phyloP scores from a whole-genome alignment of 35 echinoderm and acorn worm genomes.

The Apostichopus japonicus region DNA sequence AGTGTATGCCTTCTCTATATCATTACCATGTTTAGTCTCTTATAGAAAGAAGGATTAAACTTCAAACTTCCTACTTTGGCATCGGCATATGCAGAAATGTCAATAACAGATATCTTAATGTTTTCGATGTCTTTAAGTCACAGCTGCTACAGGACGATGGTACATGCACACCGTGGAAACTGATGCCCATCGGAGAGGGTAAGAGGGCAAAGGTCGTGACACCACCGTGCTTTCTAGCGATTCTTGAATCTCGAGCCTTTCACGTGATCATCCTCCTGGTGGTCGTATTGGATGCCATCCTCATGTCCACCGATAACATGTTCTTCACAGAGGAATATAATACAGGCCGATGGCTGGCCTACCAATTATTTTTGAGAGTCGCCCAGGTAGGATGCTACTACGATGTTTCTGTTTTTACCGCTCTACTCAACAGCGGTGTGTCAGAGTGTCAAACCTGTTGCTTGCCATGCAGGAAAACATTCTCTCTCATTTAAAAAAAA shows the following conservation, averaged over 20 bases:
- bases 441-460: too few relatives aligned
- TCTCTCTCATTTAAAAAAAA: too few relatives aligned
- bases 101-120: too few relatives aligned
- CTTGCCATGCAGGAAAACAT: neutral
- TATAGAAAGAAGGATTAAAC: too few relatives aligned
- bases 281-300: slow-evolving; percentile 76
- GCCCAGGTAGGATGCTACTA: slow-evolving; percentile 45
- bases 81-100: too few relatives aligned
- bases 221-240: slow-evolving; percentile 73
- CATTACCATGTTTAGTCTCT: too few relatives aligned
- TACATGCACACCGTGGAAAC: slow-evolving; percentile 91
- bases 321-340: slow-evolving; percentile 30
- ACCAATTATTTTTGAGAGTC: slow-evolving; percentile 9
- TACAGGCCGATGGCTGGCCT: neutral
- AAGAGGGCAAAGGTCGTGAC: slow-evolving; percentile 64
- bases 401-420: too few relatives aligned
- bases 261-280: slow-evolving; percentile 81
- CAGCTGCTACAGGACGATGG: slow-evolving; percentile 88
- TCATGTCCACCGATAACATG: slow-evolving; percentile 88
- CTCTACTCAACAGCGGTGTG: too few relatives aligned
- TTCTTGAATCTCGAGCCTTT: slow-evolving; percentile 83
- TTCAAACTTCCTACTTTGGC: too few relatives aligned
- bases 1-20: too few relatives aligned
- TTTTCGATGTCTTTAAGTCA: neutral
- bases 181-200: slow-evolving; percentile 81